phyloP scores from a whole-genome alignment of 2,888 invertebrate genomes.

The Metalampra italica region DNA sequence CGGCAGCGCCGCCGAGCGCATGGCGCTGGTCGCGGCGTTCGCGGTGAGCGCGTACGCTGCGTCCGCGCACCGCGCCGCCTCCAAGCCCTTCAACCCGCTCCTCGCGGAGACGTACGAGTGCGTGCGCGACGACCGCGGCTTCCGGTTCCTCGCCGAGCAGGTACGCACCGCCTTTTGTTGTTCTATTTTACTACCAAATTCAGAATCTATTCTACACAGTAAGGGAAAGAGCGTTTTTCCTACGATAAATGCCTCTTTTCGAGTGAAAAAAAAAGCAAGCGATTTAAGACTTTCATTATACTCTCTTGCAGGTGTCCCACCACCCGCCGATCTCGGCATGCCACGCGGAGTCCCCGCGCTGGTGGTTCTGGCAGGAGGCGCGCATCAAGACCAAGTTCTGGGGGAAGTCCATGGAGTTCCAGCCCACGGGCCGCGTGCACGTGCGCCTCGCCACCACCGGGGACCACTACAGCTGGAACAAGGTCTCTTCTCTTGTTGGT shows the following conservation, averaged over 20 bases:
- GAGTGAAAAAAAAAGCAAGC: too few relatives aligned
- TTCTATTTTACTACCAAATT: too few relatives aligned
- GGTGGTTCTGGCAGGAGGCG: slow-evolving; percentile 90
- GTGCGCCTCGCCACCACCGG: slow-evolving; percentile 80
- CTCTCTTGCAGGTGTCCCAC: slow-evolving; percentile 90
- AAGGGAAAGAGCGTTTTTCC: too few relatives aligned
- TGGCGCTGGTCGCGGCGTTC: slow-evolving; percentile 88
- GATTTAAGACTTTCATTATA: too few relatives aligned
- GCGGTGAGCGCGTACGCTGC: slow-evolving; percentile 89
- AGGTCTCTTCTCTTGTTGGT: slow-evolving; percentile 45
- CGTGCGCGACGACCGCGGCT: slow-evolving; percentile 86
- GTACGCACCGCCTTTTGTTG: slow-evolving; percentile 55
- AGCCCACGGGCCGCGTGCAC: slow-evolving; percentile 85
- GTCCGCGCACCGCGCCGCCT: slow-evolving; percentile 86
- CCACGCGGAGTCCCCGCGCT: slow-evolving; percentile 86
- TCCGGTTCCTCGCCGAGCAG: slow-evolving; percentile 89
- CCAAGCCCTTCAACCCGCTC: slow-evolving; percentile 91
- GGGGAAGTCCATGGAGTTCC: slow-evolving; percentile 95
- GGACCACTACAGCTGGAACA: slow-evolving; percentile 87
- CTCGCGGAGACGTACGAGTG: slow-evolving; percentile 91
- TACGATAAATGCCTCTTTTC: too few relatives aligned
- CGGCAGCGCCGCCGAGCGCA: slow-evolving; percentile 82
- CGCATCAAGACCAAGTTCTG: slow-evolving; percentile 92
- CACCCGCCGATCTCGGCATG: slow-evolving; percentile 91
- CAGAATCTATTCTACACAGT: too few relatives aligned